phyloP scores from a whole-genome alignment of 2,888 invertebrate genomes.

The Dicycla oo region DNA sequence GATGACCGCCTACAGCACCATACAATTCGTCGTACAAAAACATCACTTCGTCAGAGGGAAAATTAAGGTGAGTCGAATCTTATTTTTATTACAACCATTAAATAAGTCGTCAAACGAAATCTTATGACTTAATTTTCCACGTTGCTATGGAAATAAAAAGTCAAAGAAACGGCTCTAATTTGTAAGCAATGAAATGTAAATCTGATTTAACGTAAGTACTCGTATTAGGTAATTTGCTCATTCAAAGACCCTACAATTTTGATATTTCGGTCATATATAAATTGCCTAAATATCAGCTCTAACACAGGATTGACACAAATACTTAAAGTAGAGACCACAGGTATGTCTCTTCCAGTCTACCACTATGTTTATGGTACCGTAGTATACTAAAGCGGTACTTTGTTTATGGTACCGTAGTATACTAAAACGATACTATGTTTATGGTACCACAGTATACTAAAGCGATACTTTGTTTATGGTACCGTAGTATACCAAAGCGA shows the following conservation, averaged over 20 bases:
- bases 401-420: too few species aligned
- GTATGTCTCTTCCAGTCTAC: not conserved
- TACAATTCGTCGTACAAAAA: slow-evolving; percentile 85
- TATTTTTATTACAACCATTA: slow-evolving; percentile 37
- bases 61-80: slow-evolving; percentile 77
- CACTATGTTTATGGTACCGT: not conserved
- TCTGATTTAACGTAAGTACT: slow-evolving; percentile 6
- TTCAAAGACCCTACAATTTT: not conserved
- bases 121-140: slow-evolving; percentile 36
- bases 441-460: not conserved
- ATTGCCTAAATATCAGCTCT: not conserved
- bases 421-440: not conserved
- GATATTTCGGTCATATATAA: not conserved
- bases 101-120: slow-evolving; percentile 34
- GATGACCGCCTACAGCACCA: slow-evolving; percentile 86
- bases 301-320: too few species aligned
- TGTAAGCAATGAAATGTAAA: slow-evolving; percentile 26
- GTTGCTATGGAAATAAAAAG: not conserved
- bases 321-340: not conserved
- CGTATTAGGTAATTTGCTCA: not conserved
- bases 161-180: slow-evolving; percentile 8
- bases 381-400: too few species aligned
- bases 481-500: too few species aligned
- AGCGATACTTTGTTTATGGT: too few species aligned
- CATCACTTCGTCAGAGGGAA: slow-evolving; percentile 84